Evolutionary conservation across 1,140 invertebrate species (phyloP).

Genomic region (Trachymyrmex cornetzi): DNA sequence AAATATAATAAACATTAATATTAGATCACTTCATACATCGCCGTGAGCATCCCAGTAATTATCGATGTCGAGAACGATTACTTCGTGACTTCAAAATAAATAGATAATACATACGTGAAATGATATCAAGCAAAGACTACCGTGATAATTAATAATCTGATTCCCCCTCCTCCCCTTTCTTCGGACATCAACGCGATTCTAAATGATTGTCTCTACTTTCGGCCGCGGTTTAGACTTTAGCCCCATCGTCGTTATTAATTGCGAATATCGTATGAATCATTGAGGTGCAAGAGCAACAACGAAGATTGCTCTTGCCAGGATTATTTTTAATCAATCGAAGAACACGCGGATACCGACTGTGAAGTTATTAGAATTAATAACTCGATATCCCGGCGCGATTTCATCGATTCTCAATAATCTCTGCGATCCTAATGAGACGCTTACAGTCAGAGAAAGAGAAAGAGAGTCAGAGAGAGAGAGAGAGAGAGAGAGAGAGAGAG

Average conservation of each 20-base stretch:
- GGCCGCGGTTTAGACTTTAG: slow-evolving; percentile 48
- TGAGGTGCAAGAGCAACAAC: slow-evolving; percentile 26
- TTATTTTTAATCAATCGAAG: slow-evolving; percentile 54
- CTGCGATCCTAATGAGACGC: slow-evolving; percentile 66
- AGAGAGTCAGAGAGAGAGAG: slow-evolving; percentile 5
- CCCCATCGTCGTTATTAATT: slow-evolving; percentile 54
- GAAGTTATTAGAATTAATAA: slow-evolving; percentile 76
- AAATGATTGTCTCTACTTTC: slow-evolving; percentile 57
- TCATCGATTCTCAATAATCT: slow-evolving; percentile 68
- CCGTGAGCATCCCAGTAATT: slow-evolving; percentile 32
- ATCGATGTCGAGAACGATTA: slow-evolving; percentile 48
- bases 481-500: neutral
- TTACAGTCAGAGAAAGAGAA: slow-evolving; percentile 12
- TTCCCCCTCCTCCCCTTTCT: neutral
- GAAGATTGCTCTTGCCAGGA: neutral
- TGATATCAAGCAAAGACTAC: slow-evolving; percentile 4
- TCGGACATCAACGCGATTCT: slow-evolving; percentile 38
- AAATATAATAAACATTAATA: slow-evolving; percentile 19
- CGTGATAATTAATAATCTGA: slow-evolving; percentile 49
- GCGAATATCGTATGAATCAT: slow-evolving; percentile 39
- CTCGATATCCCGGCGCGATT: slow-evolving; percentile 65
- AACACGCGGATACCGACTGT: slow-evolving; percentile 41
- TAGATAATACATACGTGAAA: slow-evolving; percentile 17
- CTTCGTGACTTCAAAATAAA: slow-evolving; percentile 47
- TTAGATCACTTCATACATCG: slow-evolving; percentile 12